Evolutionary conservation across 2,888 invertebrate genomes (phyloP).

Genomic region (Lymantria dispar): DNA sequence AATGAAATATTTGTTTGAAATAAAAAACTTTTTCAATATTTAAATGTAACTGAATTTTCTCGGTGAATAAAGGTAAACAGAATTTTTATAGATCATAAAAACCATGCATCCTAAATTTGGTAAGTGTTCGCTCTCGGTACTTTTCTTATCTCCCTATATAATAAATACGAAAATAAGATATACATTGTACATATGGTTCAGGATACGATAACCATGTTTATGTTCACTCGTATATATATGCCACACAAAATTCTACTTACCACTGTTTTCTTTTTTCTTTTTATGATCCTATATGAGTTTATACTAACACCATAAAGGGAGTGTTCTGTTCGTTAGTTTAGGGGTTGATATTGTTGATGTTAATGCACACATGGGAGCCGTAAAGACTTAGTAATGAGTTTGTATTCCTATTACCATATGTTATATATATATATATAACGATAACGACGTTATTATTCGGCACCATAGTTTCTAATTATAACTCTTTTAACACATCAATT

Average conservation of each 20-base stretch:
- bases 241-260: neutral
- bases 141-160: conserved; percentile 16
- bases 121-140: conserved; percentile 25
- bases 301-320: conserved; percentile 1
- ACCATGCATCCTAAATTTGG: conserved; percentile 45
- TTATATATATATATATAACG: neutral
- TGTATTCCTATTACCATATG: neutral
- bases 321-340: neutral
- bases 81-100: conserved; percentile 56
- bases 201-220: neutral
- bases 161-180: neutral
- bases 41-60: conserved; percentile 44
- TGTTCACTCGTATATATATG: neutral
- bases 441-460: neutral
- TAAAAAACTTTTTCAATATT: conserved; percentile 46
- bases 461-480: neutral
- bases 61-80: conserved; percentile 39
- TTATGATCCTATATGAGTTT: neutral
- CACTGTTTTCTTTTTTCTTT: neutral
- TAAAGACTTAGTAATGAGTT: neutral
- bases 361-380: neutral
- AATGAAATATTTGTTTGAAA: too few species aligned
- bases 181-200: neutral
- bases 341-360: conserved; percentile 5
- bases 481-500: neutral